phyloP scores from a whole-genome alignment of 2,113 vertebrate genomes.

The Motacilla tschutschensis region DNA sequence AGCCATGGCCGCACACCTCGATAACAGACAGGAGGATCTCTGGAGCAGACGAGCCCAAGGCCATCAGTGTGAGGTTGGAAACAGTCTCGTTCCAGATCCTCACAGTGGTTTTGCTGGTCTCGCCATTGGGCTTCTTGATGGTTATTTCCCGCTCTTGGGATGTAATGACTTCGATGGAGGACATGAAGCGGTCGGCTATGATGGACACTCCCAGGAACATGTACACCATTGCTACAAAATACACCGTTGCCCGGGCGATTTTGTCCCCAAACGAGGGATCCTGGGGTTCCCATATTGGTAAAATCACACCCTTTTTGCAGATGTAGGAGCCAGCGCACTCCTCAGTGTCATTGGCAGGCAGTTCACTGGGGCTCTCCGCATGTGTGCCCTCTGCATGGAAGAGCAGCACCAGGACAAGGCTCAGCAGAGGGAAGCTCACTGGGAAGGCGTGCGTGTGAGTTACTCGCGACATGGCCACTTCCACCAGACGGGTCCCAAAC shows the following conservation, averaged over 20 bases:
- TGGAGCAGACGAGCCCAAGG: conserved; percentile 92
- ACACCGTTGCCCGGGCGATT: conserved; percentile 90
- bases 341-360: conserved; percentile 57
- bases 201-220: conserved; percentile 98
- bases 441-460: conserved; percentile 12
- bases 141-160: conserved; percentile 93
- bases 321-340: conserved; percentile 78
- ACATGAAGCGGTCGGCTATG: conserved; percentile 97
- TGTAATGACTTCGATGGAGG: conserved; percentile 97
- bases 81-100: conserved; percentile 97
- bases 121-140: conserved; percentile 91
- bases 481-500: not conserved
- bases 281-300: conserved; percentile 88
- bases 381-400: conserved; percentile 16
- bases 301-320: conserved; percentile 89
- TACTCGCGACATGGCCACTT: conserved; percentile 72
- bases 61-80: conserved; percentile 96
- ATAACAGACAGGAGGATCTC: conserved; percentile 96
- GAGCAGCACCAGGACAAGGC: conserved; percentile 70
- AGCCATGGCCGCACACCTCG: conserved; percentile 94
- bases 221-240: conserved; percentile 91
- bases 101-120: conserved; percentile 90
- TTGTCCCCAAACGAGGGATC: conserved; percentile 88
- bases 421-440: conserved; percentile 60
- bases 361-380: conserved; percentile 12